Evolutionary conservation across 2,797 vertebrate genomes (phyloP), one percentile per base, ranked within the genome.

Genomic region (Schizopygopsis pylzovi): DNA sequence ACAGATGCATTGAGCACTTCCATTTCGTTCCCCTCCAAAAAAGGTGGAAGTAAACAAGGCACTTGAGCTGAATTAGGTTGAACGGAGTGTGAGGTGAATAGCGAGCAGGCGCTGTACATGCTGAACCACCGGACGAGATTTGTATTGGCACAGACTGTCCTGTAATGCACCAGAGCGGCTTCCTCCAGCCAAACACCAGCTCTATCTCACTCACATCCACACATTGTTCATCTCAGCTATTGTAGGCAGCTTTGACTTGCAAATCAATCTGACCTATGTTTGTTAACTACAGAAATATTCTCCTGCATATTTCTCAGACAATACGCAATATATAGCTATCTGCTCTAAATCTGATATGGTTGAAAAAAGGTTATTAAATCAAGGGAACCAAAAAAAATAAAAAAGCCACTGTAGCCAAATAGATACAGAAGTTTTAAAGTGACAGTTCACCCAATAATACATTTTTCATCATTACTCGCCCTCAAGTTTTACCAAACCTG

Each of bases 1-100:
- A 18, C 33, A 4, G 37, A 70, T 83, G 65, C 41, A 88, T 89
- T 85, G 75, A 91, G 87, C 56, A 49, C 81, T 67, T 85, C 75
- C 47, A 37, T 43, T 25, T 59, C 4, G 25, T 54, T 28, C 54
- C 9, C 52, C 49, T 68, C 52, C 41, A 45, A 39, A 80, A 59
- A 9, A 56, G 16, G n/a, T 28, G 79, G 45, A 76, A 43, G 71
- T 71, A 71, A 68, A 79, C 49, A 79, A 77, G 20, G 71, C n/a
- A n/a, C 73, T 86, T 68, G 63, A 84, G 45, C 22, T 47, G 83
- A 79, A 45, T 59, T n/a, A 41, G 39, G 61, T 45, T 20, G 81
- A 68, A 20, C 7, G 28, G 39, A 25, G 52, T 68, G 72, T 68
- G 71, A 76, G 43, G 79, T 73, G 85, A 81, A 82, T 18, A 67